Evolutionary conservation across 92 coral and sea anemone genomes (phyloP).

Genomic region (Heteractis magnifica): DNA sequence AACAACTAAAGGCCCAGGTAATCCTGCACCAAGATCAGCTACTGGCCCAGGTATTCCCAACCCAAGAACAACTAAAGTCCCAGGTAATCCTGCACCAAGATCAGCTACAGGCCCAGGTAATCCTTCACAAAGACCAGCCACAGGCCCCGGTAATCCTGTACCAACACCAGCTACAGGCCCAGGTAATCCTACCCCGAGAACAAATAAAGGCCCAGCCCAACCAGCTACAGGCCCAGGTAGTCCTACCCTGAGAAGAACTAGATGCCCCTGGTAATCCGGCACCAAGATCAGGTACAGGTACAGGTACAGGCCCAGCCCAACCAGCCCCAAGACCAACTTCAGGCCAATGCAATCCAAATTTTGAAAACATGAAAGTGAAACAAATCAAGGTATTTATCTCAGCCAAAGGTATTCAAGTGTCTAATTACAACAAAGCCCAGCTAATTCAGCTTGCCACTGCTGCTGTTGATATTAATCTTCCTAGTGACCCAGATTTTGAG

Average conservation of each 20-base stretch:
- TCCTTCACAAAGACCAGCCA: slow-evolving; percentile 5
- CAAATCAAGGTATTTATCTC: slow-evolving; percentile 32
- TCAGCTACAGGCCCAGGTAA: not conserved
- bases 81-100: slow-evolving; percentile 7
- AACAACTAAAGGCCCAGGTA: too few species aligned
- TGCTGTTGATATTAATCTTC: slow-evolving; percentile 28
- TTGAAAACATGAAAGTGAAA: not conserved
- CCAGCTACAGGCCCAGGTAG: not conserved
- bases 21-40: not conserved
- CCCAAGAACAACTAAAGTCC: slow-evolving; percentile 2
- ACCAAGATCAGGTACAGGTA: too few species aligned
- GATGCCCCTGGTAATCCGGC: too few species aligned
- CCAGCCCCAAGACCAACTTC: too few species aligned
- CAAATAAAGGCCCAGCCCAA: too few species aligned
- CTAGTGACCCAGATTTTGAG: slow-evolving; percentile 57
- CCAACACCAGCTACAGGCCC: not conserved
- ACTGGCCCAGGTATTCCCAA: slow-evolving; percentile 2
- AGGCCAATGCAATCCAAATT: not conserved
- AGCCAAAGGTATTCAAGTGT: slow-evolving; percentile 39
- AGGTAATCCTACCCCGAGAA: slow-evolving; percentile 10
- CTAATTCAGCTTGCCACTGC: slow-evolving; percentile 39
- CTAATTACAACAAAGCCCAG: slow-evolving; percentile 40
- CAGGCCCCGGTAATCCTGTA: not conserved
- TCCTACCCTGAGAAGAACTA: too few species aligned
- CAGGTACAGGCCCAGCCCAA: too few species aligned